These are phyloP conservation scores for Myotis planiceps DNA, from an alignment of 2,797 vertebrate species.

Conservation along the genomic window DNA sequence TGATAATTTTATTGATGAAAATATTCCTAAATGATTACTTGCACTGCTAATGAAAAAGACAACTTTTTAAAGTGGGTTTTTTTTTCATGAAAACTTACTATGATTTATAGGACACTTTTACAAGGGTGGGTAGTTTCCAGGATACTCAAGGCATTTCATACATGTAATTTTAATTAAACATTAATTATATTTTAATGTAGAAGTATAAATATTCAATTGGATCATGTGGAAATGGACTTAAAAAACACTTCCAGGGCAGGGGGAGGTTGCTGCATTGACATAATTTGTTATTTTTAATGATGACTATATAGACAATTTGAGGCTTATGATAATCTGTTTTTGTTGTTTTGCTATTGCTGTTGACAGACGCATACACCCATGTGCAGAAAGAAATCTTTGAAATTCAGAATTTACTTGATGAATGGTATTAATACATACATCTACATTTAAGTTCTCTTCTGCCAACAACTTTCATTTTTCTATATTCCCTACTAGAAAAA, in stretches of 20 bases:
- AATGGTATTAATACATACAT: neutral
- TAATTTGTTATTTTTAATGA: neutral
- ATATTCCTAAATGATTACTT: constrained; percentile 14
- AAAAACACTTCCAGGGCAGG: neutral
- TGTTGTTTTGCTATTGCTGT: neutral
- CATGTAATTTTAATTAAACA: neutral
- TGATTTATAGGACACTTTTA: neutral
- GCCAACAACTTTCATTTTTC: neutral
- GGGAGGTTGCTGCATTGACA: neutral
- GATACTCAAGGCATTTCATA: neutral
- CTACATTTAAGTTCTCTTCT: neutral
- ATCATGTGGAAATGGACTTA: neutral
- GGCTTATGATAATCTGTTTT: neutral
- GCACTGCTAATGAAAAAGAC: constrained; percentile 16
- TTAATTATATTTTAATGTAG: neutral
- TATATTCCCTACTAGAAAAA: neutral
- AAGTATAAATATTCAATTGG: neutral
- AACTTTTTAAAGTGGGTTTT: neutral
- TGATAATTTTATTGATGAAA: neutral
- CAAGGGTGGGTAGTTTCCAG: neutral
- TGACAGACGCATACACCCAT: neutral
- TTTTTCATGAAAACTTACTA: neutral
- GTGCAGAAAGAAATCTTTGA: neutral
- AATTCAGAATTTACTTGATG: neutral
- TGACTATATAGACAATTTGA: neutral